Evolutionary conservation across 2,888 invertebrate species (phyloP).

Genomic region (Phytoseiulus persimilis): DNA sequence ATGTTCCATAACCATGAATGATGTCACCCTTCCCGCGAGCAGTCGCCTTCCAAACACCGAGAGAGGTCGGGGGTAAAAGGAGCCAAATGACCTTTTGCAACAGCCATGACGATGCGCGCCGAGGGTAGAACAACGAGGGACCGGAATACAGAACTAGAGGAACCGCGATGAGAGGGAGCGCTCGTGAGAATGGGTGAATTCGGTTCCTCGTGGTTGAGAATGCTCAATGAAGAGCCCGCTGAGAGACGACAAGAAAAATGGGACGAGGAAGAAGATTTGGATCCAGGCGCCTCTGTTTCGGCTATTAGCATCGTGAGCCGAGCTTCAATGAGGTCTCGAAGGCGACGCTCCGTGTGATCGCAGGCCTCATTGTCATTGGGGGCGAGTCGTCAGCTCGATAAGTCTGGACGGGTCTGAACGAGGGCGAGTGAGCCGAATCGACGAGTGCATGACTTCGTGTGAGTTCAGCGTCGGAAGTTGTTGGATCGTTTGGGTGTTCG

Average conservation of each 20-base stretch:
- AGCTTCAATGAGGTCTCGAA: neutral
- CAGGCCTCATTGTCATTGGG: neutral
- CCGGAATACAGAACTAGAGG: no score
- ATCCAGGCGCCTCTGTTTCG: neutral
- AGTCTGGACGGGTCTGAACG: neutral
- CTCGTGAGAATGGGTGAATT: neutral
- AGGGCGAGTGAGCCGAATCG: neutral
- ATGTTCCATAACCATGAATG: no score
- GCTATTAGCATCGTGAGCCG: neutral
- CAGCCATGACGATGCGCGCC: no score
- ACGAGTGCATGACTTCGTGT: neutral
- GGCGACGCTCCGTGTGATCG: neutral
- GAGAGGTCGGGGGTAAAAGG: no score
- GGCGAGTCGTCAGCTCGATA: neutral
- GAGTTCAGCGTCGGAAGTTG: neutral
- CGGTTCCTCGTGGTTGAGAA: neutral
- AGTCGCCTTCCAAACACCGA: no score
- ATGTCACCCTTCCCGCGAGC: no score
- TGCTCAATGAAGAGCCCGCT: neutral
- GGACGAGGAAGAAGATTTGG: neutral
- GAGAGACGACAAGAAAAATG: neutral
- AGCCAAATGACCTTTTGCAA: no score
- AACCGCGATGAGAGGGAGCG: neutral
- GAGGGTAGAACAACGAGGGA: no score
- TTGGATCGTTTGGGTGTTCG: neutral